phyloP scores from a whole-genome alignment of 2,888 invertebrate species.

The Andricus quercusramuli region DNA sequence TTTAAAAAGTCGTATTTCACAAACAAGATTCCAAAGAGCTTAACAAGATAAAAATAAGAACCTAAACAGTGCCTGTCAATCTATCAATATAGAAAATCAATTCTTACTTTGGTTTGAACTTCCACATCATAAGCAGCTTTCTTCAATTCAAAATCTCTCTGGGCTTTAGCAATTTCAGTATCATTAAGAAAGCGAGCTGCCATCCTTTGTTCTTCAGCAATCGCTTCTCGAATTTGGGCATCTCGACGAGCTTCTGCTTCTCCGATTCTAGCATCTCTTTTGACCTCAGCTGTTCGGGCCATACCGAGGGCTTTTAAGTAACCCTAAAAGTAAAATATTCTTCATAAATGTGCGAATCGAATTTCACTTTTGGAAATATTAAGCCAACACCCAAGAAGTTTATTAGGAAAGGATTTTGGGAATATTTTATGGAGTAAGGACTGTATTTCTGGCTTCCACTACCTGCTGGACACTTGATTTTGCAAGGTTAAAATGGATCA shows the following conservation, averaged over 20 bases:
- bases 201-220: constrained; percentile 98
- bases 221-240: constrained; percentile 95
- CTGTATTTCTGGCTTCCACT: not conserved
- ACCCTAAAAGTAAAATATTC: constrained; percentile 81
- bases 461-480: not conserved
- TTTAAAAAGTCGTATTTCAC: not conserved
- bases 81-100: not conserved
- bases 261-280: constrained; percentile 97
- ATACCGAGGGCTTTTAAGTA: constrained; percentile 96
- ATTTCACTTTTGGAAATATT: not conserved
- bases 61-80: not conserved
- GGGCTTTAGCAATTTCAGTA: constrained; percentile 97
- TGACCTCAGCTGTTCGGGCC: constrained; percentile 96
- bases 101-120: constrained; percentile 92
- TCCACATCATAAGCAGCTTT: constrained; percentile 98
- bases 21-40: constrained; percentile 37
- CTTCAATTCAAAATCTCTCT: constrained; percentile 97
- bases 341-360: not conserved
- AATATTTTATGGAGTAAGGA: not conserved
- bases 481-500: too few relatives aligned
- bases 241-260: constrained; percentile 97
- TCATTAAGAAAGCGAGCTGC: constrained; percentile 96
- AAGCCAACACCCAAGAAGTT: not conserved
- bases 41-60: not conserved
- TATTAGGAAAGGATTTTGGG: not conserved